Percentiles rank a stretch among this genome's conserved stretches.
These are phyloP conservation scores for Drosophila truncata DNA, from an alignment of 1,140 invertebrate genomes.

Conservation along the genomic window DNA sequence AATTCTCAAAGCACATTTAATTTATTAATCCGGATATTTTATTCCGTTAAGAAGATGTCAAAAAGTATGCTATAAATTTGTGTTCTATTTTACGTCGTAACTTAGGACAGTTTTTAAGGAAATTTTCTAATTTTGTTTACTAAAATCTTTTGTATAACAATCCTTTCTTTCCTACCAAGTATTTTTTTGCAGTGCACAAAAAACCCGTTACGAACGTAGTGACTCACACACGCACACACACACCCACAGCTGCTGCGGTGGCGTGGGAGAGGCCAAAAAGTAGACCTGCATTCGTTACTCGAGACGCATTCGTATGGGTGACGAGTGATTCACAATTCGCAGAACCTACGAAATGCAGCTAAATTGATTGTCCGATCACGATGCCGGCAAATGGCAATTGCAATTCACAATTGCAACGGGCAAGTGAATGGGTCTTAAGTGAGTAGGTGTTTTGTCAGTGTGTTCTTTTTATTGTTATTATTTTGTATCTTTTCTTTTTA, in stretches of 20 bases:
- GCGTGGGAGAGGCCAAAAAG: slow-evolving; percentile 40
- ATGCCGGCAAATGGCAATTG: slow-evolving; percentile 32
- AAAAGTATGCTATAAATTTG: no score
- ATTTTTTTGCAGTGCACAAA: slow-evolving; percentile 17
- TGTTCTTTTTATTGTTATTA: neutral
- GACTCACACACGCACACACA: slow-evolving; percentile 20
- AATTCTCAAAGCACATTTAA: no score
- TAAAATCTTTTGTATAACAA: neutral
- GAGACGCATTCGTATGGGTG: slow-evolving; percentile 26
- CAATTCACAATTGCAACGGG: slow-evolving; percentile 27
- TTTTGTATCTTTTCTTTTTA: neutral
- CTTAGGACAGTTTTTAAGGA: no score
- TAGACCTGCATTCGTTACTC: slow-evolving; percentile 22
- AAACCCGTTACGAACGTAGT: slow-evolving; percentile 35
- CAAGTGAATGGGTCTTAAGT: slow-evolving; percentile 45
- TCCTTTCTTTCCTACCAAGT: neutral
- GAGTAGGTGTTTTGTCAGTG: slow-evolving; percentile 4
- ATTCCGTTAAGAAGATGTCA: no score
- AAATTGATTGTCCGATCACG: slow-evolving; percentile 57
- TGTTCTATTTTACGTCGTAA: no score
- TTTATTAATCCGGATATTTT: no score
- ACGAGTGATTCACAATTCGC: slow-evolving; percentile 40
- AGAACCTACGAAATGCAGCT: slow-evolving; percentile 35
- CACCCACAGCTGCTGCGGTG: neutral
- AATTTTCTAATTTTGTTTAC: neutral